Evolutionary conservation across 2,113 vertebrate species (phyloP).

Genomic region (Benitochromis conjunctus): DNA sequence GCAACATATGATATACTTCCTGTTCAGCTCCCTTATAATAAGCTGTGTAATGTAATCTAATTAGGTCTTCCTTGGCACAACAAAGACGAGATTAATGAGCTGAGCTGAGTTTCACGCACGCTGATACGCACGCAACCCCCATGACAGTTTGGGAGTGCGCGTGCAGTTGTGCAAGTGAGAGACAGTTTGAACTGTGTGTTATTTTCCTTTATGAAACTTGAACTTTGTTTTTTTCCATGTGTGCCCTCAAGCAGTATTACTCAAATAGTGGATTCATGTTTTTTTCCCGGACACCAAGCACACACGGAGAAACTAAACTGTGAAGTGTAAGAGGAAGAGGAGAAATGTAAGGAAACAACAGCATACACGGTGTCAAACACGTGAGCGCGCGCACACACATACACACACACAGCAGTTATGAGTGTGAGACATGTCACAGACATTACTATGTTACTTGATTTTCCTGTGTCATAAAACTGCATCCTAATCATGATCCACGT

Average conservation of each 20-base stretch:
- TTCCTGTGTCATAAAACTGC: neutral
- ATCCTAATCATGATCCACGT: neutral
- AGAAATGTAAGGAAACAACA: neutral
- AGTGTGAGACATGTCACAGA: neutral
- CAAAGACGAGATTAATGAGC: slow-evolving; percentile 44
- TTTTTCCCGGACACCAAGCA: neutral
- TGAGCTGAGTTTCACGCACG: neutral
- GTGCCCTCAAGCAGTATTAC: slow-evolving; percentile 3
- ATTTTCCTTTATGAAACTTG: neutral
- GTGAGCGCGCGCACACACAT: neutral
- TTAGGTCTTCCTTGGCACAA: slow-evolving; percentile 23
- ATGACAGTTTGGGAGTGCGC: neutral
- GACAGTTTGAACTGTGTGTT: neutral
- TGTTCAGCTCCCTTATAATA: slow-evolving; percentile 4
- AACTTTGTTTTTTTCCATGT: neutral
- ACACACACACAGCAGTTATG: neutral
- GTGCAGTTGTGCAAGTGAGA: neutral
- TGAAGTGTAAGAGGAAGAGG: neutral
- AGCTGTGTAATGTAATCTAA: slow-evolving; percentile 28
- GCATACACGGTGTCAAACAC: neutral
- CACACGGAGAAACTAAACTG: neutral
- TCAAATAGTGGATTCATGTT: neutral
- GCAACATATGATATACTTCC: neutral
- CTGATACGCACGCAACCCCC: neutral
- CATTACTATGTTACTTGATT: neutral